These are phyloP conservation scores for Threskiornis aethiopicus DNA, from an alignment of 2,797 vertebrate genomes.

Conservation along the genomic window DNA sequence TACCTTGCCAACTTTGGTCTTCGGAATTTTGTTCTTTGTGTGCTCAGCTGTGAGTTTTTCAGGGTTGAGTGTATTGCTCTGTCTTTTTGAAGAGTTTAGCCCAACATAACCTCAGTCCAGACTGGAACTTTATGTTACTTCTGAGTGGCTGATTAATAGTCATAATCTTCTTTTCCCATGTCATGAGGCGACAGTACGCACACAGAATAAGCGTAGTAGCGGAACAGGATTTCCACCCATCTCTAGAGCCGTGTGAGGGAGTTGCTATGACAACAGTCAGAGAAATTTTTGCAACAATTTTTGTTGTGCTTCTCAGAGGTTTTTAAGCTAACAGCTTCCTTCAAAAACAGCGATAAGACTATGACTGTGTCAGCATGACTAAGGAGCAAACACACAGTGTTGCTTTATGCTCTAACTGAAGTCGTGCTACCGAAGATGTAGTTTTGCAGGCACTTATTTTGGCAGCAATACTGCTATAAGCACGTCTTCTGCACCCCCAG, in stretches of 20 bases:
- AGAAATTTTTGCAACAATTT: not conserved
- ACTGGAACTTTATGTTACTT: not conserved
- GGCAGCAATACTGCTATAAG: not conserved
- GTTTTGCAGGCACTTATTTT: not conserved
- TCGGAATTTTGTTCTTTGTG: not conserved
- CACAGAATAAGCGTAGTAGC: not conserved
- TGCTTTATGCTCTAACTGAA: not conserved
- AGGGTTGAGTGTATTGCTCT: not conserved
- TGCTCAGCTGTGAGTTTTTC: not conserved
- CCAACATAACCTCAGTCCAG: not conserved
- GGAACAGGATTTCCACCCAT: not conserved
- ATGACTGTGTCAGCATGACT: not conserved
- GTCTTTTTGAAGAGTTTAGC: not conserved
- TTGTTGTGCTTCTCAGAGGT: not conserved
- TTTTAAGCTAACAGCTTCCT: not conserved
- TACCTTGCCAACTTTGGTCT: not conserved
- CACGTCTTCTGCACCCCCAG: not conserved
- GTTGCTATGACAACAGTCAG: slow-evolving; percentile 12
- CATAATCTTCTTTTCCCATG: not conserved
- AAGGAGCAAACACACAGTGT: not conserved
- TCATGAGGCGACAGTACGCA: not conserved
- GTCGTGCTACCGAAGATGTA: not conserved
- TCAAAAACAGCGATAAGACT: rapidly evolving
- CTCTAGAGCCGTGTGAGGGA: not conserved
- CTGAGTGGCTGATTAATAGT: not conserved